A percentile compares a stretch with the other conserved stretches of the same genome.
These are phyloP conservation scores for Ophthalmolycus amberensis DNA, from an alignment of 2,113 vertebrate species.

Conservation along the genomic window DNA sequence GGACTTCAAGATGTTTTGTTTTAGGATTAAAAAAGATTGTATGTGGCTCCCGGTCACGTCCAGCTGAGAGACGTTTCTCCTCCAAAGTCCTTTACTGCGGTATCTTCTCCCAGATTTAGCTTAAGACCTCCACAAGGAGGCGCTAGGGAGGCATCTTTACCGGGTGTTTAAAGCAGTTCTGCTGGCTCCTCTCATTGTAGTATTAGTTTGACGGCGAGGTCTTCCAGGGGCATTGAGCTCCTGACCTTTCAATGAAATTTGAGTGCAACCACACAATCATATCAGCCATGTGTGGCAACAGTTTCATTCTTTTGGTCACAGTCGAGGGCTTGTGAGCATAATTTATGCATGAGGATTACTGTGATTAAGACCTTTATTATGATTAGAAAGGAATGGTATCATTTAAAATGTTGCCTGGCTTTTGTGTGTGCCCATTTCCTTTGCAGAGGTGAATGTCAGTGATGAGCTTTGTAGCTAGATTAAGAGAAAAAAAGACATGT, in stretches of 20 bases:
- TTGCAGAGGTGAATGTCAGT: background rate
- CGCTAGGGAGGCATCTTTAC: background rate
- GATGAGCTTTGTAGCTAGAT: background rate
- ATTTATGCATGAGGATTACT: background rate
- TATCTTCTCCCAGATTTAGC: background rate
- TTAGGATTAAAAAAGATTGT: background rate
- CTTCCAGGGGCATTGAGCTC: background rate
- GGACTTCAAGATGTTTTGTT: constrained; percentile 22
- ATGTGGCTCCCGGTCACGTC: background rate
- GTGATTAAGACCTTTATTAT: background rate
- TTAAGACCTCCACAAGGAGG: background rate
- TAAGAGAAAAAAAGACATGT: background rate
- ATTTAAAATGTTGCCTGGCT: background rate
- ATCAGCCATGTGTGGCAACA: background rate
- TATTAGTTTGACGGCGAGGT: background rate
- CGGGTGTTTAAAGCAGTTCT: background rate
- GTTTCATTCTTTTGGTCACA: background rate
- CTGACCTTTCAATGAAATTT: too few relatives aligned
- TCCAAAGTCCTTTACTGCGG: background rate
- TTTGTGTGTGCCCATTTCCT: background rate
- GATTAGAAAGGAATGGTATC: background rate
- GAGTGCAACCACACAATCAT: background rate
- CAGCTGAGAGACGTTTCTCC: background rate
- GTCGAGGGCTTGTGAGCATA: background rate
- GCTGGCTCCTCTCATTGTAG: background rate